Evolutionary conservation across 2,113 vertebrate genomes (phyloP).

Genomic region (Sinocyclocheilus anshuiensis): DNA sequence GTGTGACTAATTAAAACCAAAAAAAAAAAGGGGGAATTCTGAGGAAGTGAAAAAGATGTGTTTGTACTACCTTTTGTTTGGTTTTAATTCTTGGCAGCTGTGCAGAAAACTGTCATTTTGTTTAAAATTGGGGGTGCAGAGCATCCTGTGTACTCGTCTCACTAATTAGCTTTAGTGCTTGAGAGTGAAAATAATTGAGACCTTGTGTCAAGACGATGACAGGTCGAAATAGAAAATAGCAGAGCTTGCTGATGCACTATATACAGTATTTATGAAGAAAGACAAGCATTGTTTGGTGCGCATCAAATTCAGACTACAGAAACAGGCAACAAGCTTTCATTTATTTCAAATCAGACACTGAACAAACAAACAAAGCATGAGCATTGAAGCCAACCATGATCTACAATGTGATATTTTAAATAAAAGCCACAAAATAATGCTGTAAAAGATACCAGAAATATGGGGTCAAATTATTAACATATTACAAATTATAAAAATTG

Average conservation of each 20-base stretch:
- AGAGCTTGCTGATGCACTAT: slow-evolving; percentile 4
- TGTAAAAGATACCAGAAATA: not conserved
- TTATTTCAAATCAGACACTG: not conserved
- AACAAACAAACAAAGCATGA: slow-evolving; percentile 19
- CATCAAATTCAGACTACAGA: not conserved
- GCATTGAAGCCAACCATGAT: not conserved
- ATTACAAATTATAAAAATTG: not conserved
- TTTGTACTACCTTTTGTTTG: slow-evolving; percentile 8
- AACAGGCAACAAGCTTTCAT: not conserved
- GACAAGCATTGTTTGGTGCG: not conserved
- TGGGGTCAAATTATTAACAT: not conserved
- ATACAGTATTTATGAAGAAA: not conserved
- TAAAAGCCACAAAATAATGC: not conserved
- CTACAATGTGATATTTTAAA: not conserved
- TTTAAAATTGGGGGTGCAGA: slow-evolving; percentile 31
- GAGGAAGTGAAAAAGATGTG: not conserved
- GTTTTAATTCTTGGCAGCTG: slow-evolving; percentile 31
- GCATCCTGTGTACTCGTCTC: slow-evolving; percentile 21
- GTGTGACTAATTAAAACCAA: slow-evolving; percentile 54
- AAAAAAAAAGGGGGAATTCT: not conserved
- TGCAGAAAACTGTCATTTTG: slow-evolving; percentile 22
- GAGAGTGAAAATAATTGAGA: slow-evolving; percentile 35
- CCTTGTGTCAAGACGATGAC: slow-evolving; percentile 18
- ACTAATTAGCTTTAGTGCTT: slow-evolving; percentile 50
- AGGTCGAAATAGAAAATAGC: slow-evolving; percentile 14